Base-by-base conservation (phyloP, 35 echinoderm and acorn worm species). In the Acanthaster planci region DNA sequence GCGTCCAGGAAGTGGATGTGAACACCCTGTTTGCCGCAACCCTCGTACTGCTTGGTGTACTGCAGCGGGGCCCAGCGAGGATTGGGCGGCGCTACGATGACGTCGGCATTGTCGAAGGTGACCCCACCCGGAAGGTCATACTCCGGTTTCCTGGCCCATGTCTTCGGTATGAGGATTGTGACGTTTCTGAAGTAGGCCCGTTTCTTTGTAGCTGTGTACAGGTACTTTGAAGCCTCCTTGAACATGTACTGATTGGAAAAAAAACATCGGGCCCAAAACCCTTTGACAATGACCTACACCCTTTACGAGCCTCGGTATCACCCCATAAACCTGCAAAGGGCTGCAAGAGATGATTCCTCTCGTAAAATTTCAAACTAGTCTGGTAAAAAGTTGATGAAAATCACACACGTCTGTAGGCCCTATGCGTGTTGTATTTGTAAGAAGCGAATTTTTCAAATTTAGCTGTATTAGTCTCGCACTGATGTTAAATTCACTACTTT, bases 1-100 rank as follows among this genome's bases (percentile, higher is more conserved):
- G 82, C 78, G 1, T 91, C 80, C 17, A 57, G 60, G 78, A 95
- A 87, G 78, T 95, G 93, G 21, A 95, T 91, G 42, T 80, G 86
- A 2, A 77, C 89, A 0, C 89, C 93, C 26, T 76, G 88, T 78
- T 87, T 76, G 12, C 93, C 93, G 52, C 93, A 95, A 12, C 88
- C 88, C 22, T 84, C 82, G 67, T 88, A 76, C 36, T 95, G 93
- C 57, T 90, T 82, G 40, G 84, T 82, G 79, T 91, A 87, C 38
- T 89, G 93, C 0, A 81, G 44, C 15, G 91, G 91, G 0, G 81
- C 86, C 78, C 78, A 93, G 14, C 81, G 80, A 19, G 86, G 86
- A 56, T 88, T 88, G 26, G 82, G 51, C 77, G 83, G 68, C 0
- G 77, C 84, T 16, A 95, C 77, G 36, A 91, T 87, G 51, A 95